phyloP scores from a whole-genome alignment of 2,797 vertebrate species.

The Graptemys geographica region DNA sequence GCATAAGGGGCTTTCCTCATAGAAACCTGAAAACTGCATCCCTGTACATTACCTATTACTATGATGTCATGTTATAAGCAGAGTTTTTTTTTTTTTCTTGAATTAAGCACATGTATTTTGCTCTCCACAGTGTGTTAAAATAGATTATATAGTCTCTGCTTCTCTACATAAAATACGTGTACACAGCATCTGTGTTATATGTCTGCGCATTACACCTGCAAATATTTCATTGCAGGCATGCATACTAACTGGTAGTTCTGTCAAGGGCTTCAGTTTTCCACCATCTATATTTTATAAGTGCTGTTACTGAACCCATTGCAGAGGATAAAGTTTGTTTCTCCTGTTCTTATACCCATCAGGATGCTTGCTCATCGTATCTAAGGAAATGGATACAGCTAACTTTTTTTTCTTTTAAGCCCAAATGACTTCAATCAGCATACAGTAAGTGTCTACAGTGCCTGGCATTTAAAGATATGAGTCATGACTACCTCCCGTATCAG shows the following conservation, averaged over 20 bases:
- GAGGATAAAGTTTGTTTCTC: conserved; percentile 47
- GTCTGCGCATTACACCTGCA: background rate
- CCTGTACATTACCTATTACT: background rate
- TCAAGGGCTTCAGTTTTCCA: conserved; percentile 62
- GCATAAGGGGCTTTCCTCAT: background rate
- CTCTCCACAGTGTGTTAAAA: background rate
- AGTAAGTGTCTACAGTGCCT: conserved; percentile 48
- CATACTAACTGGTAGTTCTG: conserved; percentile 50
- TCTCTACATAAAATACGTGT: background rate
- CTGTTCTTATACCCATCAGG: background rate
- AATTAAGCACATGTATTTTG: background rate
- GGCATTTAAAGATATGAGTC: background rate
- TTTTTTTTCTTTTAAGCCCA: conserved; percentile 34
- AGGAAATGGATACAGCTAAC: conserved; percentile 6
- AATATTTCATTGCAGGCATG: background rate
- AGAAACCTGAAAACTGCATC: background rate
- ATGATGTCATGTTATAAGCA: background rate
- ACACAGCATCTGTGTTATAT: background rate
- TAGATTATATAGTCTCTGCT: background rate
- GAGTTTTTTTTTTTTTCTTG: background rate
- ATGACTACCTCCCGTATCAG: background rate
- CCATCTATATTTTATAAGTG: conserved; percentile 78
- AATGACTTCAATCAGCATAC: conserved; percentile 23
- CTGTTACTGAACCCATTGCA: conserved; percentile 60
- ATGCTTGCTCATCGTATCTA: background rate